Conservation (phyloP, 1,140 invertebrate species). For the Thaumetopoea pityocampa region DNA sequence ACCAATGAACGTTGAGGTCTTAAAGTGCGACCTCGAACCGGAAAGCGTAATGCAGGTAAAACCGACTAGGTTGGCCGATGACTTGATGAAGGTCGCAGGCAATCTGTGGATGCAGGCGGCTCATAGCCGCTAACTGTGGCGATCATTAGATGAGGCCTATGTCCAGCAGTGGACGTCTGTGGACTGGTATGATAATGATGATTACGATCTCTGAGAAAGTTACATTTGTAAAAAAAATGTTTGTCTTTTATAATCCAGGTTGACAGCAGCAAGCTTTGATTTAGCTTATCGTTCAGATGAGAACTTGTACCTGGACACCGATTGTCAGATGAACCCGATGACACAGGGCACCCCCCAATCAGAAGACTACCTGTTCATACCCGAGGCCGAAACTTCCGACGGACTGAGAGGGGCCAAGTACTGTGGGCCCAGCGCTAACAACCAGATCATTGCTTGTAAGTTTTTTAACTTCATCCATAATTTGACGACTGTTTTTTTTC, state of each 20-base stretch:
- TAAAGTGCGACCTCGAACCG: too few relatives aligned
- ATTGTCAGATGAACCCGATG: slow-evolving; percentile 62
- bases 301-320: slow-evolving; percentile 60
- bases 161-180: too few relatives aligned
- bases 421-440: slow-evolving; percentile 55
- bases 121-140: too few relatives aligned
- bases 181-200: too few relatives aligned
- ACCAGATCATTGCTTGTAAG: slow-evolving; percentile 68
- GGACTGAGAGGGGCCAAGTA: slow-evolving; percentile 64
- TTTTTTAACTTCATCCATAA: slow-evolving; percentile 4
- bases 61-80: too few relatives aligned
- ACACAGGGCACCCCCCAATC: slow-evolving; percentile 43
- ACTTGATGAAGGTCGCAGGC: too few relatives aligned
- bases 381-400: slow-evolving; percentile 67
- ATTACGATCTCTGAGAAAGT: not conserved
- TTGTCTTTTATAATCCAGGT: slow-evolving; percentile 26
- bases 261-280: slow-evolving; percentile 59
- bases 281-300: slow-evolving; percentile 42
- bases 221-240: not conserved
- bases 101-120: too few relatives aligned
- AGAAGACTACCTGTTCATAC: slow-evolving; percentile 75
- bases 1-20: too few relatives aligned
- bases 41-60: too few relatives aligned
- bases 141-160: too few relatives aligned
- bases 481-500: slow-evolving; percentile 2